Evolutionary conservation across 2,888 invertebrate genomes (phyloP), one percentile per base, ranked within the genome.

Genomic region (Cantharis lateralis): DNA sequence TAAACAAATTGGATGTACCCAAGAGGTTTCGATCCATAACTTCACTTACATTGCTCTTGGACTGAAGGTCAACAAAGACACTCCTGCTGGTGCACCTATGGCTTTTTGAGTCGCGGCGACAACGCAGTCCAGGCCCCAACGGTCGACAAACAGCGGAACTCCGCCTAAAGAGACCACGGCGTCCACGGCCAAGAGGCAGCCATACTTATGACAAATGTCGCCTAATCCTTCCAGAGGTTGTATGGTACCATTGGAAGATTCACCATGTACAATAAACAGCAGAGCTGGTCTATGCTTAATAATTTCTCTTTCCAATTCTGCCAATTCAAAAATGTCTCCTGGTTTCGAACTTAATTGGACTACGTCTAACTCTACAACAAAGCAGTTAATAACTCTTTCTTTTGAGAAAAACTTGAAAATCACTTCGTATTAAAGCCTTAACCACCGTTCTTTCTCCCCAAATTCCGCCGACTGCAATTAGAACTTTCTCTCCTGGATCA

Each of bases 181-280:
- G 84, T 95, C 95, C 11, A 95, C 94, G 20, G 93, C 89, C 77
- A 95, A 87, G 10, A 94, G 86, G 79, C 91, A 91, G 78, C 91
- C 89, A 84, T 92, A 88, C 93, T 91, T 92, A 82, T 93, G 93
- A 85, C 96, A 95, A 11, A 96, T 87, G 1, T 92, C 89, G 0
- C 95, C 96, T 24, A 96, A 88, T 0, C 94, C 94, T 69, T 92
- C 90, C n/a, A 97, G 85, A 4, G 93, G 92, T 86, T 97, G 97
- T 69, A 93, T 87, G 9, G 94, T 92, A 0, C 96, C 95, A 0
- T 94, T 94, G 0, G 96, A 95, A 0, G 95, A 95, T 86, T 97
- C 97, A 0, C 95, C 96, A 78, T 96, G 96, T 0, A 93, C 93
- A 24, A 96, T 89, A 85, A 96, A 96, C 72, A 96, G 89, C 0